Percentiles rank a stretch among this genome's conserved stretches.
Conservation (phyloP, 1,140 invertebrate species). For the Panulirus ornatus region DNA sequence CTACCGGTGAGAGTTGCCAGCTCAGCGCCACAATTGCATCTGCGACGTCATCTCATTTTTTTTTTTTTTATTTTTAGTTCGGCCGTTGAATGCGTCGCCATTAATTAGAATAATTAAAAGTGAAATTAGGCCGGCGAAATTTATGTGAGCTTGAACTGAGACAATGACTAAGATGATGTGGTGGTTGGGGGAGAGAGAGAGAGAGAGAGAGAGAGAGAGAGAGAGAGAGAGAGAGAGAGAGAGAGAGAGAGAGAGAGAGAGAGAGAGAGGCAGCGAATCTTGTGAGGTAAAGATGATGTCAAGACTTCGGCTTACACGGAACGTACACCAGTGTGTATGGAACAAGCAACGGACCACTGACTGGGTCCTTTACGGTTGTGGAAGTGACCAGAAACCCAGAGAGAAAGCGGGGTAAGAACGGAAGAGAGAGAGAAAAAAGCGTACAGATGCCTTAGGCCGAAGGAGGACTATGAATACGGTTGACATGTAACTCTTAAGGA, state of each 20-base stretch:
- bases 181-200: background rate
- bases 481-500: no score
- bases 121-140: constrained; percentile 50
- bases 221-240: background rate
- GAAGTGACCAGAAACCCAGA: no score
- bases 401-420: no score
- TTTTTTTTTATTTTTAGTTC: no score
- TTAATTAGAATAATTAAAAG: constrained; percentile 63
- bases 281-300: no score
- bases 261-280: background rate
- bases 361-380: no score
- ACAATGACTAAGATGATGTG: constrained; percentile 26
- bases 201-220: background rate
- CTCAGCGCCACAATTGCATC: constrained; percentile 62
- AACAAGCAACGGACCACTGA: no score
- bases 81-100: constrained; percentile 46
- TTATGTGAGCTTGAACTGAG: constrained; percentile 38
- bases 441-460: no score
- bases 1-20: background rate
- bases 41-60: constrained; percentile 55
- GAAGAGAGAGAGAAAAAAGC: no score
- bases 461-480: no score
- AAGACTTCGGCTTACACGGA: no score
- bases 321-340: no score
- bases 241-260: background rate